Evolutionary conservation across 2,797 vertebrate species (phyloP), one percentile per base, ranked within the genome.

Genomic region (Acridotheres tristis): DNA sequence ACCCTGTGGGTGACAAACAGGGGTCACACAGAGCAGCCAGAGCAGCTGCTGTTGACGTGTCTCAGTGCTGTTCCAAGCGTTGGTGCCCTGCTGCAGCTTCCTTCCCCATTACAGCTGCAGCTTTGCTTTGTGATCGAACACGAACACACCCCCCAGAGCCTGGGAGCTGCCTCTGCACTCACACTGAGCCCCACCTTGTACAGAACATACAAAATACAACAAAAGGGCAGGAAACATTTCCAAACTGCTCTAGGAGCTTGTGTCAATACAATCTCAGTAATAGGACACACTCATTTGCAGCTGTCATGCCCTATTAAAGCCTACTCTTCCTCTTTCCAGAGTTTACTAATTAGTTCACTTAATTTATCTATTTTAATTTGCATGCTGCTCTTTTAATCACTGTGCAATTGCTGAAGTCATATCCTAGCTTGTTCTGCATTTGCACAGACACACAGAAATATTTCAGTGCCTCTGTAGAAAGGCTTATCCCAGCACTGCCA

Each of bases 361-460:
- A 90, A 96, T 97, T 95, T 95, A 96, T 85, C 89, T 95, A 71
- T 68, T 92, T 95, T 94, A 93, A 97, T 96, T 97, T 96, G 86
- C 85, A 85, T 57, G 68, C 93, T 96, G 89, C 85, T 93, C 68
- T 94, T 96, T 78, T 97, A 97, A 96, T 96, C 96, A 93, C 67
- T 20, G n/a, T 74, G 65, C 53, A 47, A 11, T 80, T 88, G 78
- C 88, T 93, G 71, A 91, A 96, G 96, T 89, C 7, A 7, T 30
- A 42, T 43, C 51, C 43, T 93, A 32, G 17, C 63, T 96, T 67
- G 42, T 78, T 89, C 85, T n/a, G 36, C 55, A 51, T 59, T 84
- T 32, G 42, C 23, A 59, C 32, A 89, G 91, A 82, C 29, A 71
- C 30, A 29, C 17, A 48, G 53, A 89, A 57, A 13, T 61, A 81